Evolutionary conservation across 2,113 vertebrate genomes (phyloP).

Genomic region (Copsychus sechellarum): DNA sequence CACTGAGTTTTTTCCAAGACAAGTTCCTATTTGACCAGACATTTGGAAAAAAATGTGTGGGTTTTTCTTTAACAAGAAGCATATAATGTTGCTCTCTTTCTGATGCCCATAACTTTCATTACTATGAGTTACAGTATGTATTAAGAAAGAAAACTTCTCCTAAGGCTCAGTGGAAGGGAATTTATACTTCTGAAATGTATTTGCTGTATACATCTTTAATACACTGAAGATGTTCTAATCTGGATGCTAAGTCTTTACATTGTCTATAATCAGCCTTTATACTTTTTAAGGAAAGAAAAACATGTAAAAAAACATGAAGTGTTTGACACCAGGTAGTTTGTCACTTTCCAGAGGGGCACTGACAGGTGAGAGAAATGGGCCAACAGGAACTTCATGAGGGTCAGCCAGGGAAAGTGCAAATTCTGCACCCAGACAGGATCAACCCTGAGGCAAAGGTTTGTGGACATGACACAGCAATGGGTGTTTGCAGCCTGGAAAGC

Average conservation of each 20-base stretch:
- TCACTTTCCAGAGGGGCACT: not conserved
- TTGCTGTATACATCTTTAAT: not conserved
- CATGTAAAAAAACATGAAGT: not conserved
- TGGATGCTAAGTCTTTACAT: not conserved
- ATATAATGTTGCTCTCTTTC: not conserved
- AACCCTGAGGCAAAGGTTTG: fast-evolving
- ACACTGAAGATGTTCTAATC: not conserved
- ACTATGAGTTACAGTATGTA: not conserved
- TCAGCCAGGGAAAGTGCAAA: not conserved
- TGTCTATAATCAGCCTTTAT: not conserved
- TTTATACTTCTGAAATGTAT: not conserved
- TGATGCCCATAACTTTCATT: not conserved
- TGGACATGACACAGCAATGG: not conserved
- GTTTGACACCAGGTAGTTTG: not conserved
- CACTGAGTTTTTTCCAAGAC: not conserved
- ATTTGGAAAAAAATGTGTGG: not conserved
- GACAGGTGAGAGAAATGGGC: not conserved
- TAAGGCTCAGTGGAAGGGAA: not conserved
- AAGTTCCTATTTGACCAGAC: not conserved
- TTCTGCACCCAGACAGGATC: not conserved
- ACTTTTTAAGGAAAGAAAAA: not conserved
- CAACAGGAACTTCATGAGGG: not conserved
- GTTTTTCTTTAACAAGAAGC: not conserved
- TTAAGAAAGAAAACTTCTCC: not conserved
- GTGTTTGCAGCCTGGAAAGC: not conserved